A percentile compares a stretch with the other conserved stretches of the same genome.
These are phyloP conservation scores for Gavia stellata DNA, from an alignment of 2,113 vertebrate species.

Conservation along the genomic window DNA sequence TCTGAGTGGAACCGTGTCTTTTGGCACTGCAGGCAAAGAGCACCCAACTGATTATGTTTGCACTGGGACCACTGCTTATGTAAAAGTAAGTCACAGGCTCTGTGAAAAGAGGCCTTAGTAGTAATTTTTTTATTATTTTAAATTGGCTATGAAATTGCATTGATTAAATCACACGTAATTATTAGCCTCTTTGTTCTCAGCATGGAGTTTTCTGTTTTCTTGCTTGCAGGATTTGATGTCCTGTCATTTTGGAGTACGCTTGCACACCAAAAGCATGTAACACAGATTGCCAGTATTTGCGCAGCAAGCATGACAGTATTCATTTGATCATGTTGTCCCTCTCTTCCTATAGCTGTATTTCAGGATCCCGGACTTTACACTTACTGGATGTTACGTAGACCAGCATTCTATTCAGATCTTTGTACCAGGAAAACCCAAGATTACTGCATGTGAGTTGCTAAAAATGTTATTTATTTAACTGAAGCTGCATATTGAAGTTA, in stretches of 20 bases:
- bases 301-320: not conserved
- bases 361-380: slow-evolving; percentile 86
- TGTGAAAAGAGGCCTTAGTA: not conserved
- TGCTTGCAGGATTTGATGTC: not conserved
- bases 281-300: not conserved
- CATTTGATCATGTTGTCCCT: not conserved
- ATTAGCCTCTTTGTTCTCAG: not conserved
- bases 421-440: slow-evolving; percentile 85
- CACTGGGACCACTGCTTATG: slow-evolving; percentile 82
- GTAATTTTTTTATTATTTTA: not conserved
- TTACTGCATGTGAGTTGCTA: slow-evolving; percentile 80
- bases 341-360: slow-evolving; percentile 82
- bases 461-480: not conserved
- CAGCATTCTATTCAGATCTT: slow-evolving; percentile 92
- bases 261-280: not conserved
- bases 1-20: slow-evolving; percentile 81
- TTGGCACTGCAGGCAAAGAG: slow-evolving; percentile 69
- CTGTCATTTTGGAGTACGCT: not conserved
- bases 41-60: slow-evolving; percentile 82
- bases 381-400: slow-evolving; percentile 89
- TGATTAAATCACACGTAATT: not conserved
- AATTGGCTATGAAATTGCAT: not conserved
- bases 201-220: not conserved
- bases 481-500: not conserved
- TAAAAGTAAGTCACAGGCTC: slow-evolving; percentile 78